Percentiles rank a stretch among this genome's conserved stretches.
These are phyloP conservation scores for Drosophila sordidapex DNA, from an alignment of 2,888 invertebrate species.

Conservation along the genomic window DNA sequence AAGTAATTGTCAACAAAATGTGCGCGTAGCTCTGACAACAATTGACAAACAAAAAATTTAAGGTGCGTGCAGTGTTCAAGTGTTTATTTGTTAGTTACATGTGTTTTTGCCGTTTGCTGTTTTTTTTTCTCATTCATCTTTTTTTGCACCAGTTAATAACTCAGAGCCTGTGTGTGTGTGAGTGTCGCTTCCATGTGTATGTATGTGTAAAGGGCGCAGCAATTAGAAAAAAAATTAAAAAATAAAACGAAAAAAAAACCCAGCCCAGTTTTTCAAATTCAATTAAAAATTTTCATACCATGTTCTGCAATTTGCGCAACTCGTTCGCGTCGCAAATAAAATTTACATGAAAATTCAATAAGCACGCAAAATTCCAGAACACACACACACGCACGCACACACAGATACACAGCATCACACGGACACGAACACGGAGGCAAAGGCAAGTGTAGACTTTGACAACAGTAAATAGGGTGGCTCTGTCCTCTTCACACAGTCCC, in stretches of 20 bases:
- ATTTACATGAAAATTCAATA: slow-evolving; percentile 71
- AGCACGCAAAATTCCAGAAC: slow-evolving; percentile 74
- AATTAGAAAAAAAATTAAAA: slow-evolving; percentile 21
- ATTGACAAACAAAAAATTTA: slow-evolving; percentile 31
- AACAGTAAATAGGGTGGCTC: slow-evolving; percentile 68
- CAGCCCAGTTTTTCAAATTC: slow-evolving; percentile 40
- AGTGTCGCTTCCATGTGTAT: slow-evolving; percentile 48
- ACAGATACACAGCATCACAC: slow-evolving; percentile 29
- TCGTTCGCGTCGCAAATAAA: slow-evolving; percentile 33
- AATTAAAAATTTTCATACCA: slow-evolving; percentile 55
- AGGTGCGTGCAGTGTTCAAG: slow-evolving; percentile 31
- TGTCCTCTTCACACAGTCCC: slow-evolving; percentile 15
- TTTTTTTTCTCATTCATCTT: slow-evolving; percentile 23
- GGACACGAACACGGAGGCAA: slow-evolving; percentile 35
- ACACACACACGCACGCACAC: slow-evolving; percentile 35
- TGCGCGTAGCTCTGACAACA: slow-evolving; percentile 32
- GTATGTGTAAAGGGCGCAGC: slow-evolving; percentile 73
- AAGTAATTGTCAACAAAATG: slow-evolving; percentile 47
- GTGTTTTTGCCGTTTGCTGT: slow-evolving; percentile 26
- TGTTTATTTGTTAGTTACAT: slow-evolving; percentile 48
- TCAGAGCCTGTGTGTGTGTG: slow-evolving; percentile 46
- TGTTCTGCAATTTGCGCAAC: slow-evolving; percentile 55
- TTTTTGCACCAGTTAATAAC: slow-evolving; percentile 59
- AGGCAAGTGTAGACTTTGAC: slow-evolving; percentile 76
- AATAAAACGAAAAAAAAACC: slow-evolving; percentile 16